These are phyloP conservation scores for Anabas testudineus DNA, from an alignment of 2,797 vertebrate genomes.

Conservation along the genomic window DNA sequence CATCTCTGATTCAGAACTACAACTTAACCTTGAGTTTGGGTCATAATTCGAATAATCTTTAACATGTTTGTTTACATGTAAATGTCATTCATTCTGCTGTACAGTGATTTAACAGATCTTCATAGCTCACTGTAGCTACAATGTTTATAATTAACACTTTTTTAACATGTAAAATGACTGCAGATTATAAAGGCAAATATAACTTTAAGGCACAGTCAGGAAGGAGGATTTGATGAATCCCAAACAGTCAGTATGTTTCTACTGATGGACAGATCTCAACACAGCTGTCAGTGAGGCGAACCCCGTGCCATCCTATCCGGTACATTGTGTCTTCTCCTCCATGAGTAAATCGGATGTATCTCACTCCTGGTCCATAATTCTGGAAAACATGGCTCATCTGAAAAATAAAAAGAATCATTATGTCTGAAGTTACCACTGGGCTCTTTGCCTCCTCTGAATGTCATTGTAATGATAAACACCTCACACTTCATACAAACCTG, in stretches of 20 bases:
- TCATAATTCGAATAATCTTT: too few relatives aligned
- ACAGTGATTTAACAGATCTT: too few relatives aligned
- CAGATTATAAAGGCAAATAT: too few relatives aligned
- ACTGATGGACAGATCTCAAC: conserved; percentile 83
- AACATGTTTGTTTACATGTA: too few relatives aligned
- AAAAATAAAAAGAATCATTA: conserved; percentile 7
- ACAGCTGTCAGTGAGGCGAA: conserved; percentile 91
- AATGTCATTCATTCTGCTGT: too few relatives aligned
- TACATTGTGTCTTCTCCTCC: conserved; percentile 90
- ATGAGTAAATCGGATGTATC: conserved; percentile 87
- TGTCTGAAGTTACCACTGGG: background rate
- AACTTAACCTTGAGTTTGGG: too few relatives aligned
- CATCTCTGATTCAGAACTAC: too few relatives aligned
- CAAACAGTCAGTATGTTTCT: conserved; percentile 50
- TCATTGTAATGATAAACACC: background rate
- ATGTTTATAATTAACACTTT: too few relatives aligned
- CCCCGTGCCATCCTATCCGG: conserved; percentile 94
- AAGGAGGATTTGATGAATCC: background rate
- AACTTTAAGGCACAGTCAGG: conserved; percentile 12
- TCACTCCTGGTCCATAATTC: conserved; percentile 89
- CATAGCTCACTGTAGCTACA: too few relatives aligned
- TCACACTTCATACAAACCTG: conserved; percentile 78
- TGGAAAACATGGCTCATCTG: conserved; percentile 90
- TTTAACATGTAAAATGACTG: too few relatives aligned
- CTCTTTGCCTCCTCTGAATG: background rate